Base-by-base conservation (phyloP, 2,113 vertebrate species). In the Lutjanus erythropterus region DNA sequence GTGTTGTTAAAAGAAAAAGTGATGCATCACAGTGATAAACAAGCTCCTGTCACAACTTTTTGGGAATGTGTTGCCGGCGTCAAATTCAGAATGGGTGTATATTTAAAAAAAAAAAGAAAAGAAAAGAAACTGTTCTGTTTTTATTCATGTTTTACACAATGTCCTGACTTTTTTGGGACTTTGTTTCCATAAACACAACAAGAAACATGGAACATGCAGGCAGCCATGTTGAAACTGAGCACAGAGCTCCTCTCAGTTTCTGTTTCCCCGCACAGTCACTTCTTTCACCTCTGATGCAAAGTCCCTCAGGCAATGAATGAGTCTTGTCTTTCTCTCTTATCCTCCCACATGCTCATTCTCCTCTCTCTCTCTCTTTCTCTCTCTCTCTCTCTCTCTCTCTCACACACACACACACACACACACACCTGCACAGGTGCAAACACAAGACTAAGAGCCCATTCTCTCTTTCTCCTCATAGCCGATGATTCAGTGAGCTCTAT, bases 241-340 rank as follows among this genome's bases (percentile, higher is more conserved):
- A 33, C 60, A 59, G 29, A 25, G 64, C 46, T n/a, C 2, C 37
- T 70, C 56, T 56, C 65, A 46, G 46, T 55, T 81, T 25, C 35
- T 0, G 1, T n/a, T 42, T 65, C 29, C 31, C 76, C n/a, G 58
- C 55, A 73, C 76, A 71, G 53, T 67, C 44, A 39, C 15, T 21
- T 60, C 72, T 71, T 61, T 86, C 64, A 75, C 33, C 52, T 71
- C 41, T 61, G 16, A 76, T 64, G 39, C 35, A 76, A 89, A 89
- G 35, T 21, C 25, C 79, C 68, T 61, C 0, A 42, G 71, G 82
- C 61, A 2, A 37, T 5, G n/a, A 59, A 68, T 47, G 62, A 60
- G 23, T 62, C 25, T 37, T 25, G 27, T 60, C 14, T 78, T 68
- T 75, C 31, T 70, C 2, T 23, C 11, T 14, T 55, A 31, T 9